These are phyloP conservation scores for Threskiornis aethiopicus DNA, from an alignment of 2,797 vertebrate genomes.

Conservation along the genomic window DNA sequence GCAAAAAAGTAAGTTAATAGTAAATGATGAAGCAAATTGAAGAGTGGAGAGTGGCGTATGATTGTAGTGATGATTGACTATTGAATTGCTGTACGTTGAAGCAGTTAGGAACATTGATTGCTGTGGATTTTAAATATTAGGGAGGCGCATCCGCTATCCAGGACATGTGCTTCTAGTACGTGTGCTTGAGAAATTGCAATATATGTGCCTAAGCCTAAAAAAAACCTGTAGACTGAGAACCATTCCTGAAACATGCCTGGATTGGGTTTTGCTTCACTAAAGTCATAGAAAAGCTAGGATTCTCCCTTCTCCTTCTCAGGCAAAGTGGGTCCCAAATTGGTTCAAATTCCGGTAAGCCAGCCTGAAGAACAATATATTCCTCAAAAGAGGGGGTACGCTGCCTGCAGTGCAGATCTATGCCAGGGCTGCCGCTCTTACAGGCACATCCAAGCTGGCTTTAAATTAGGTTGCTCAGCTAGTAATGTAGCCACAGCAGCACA, in stretches of 20 bases:
- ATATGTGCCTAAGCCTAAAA: not conserved
- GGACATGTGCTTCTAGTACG: not conserved
- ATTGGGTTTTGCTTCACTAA: not conserved
- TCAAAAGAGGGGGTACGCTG: not conserved
- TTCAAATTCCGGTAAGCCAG: not conserved
- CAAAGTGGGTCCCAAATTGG: not conserved
- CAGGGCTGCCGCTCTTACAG: not conserved
- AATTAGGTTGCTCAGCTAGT: conserved; percentile 5
- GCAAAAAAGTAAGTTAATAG: not conserved
- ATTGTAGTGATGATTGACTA: not conserved
- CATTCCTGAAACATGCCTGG: not conserved
- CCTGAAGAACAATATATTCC: not conserved
- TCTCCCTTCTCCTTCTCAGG: not conserved
- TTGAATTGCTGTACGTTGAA: not conserved
- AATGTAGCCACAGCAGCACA: not conserved
- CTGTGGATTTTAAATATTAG: not conserved
- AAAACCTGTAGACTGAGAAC: not conserved
- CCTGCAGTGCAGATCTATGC: not conserved
- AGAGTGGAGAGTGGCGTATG: rapidly evolving
- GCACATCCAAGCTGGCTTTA: not conserved
- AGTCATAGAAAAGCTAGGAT: not conserved
- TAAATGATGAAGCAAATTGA: not conserved
- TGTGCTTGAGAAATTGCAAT: not conserved
- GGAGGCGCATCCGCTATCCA: not conserved
- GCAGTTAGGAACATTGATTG: not conserved